Percentiles rank a stretch among this genome's conserved stretches.
Evolutionary conservation across 2,888 invertebrate species (phyloP).

Genomic region (Bibio marci): DNA sequence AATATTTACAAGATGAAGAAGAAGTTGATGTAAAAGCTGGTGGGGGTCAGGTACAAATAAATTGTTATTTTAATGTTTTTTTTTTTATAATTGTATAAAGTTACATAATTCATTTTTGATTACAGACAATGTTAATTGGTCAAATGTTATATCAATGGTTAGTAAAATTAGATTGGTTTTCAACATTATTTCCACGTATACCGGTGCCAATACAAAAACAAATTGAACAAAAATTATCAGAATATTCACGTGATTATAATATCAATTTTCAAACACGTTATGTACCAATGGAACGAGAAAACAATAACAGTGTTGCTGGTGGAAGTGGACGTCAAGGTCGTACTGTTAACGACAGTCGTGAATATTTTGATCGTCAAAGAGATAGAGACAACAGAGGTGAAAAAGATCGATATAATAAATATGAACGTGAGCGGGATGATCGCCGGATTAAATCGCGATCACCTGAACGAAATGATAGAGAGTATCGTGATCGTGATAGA

Average conservation of each 20-base stretch:
- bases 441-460: slow-evolving; percentile 18
- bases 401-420: slow-evolving; percentile 6
- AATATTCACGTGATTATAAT: slow-evolving; percentile 37
- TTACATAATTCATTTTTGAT: not conserved
- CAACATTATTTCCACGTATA: slow-evolving; percentile 93
- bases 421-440: slow-evolving; percentile 11
- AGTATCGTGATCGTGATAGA: slow-evolving; percentile 15
- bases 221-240: slow-evolving; percentile 59
- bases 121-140: slow-evolving; percentile 64
- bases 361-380: slow-evolving; percentile 19
- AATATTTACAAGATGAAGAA: slow-evolving; percentile 91
- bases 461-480: slow-evolving; percentile 14
- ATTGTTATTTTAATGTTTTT: too few relatives aligned
- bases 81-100: slow-evolving; percentile 1
- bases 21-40: slow-evolving; percentile 97
- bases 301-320: slow-evolving; percentile 10
- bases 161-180: slow-evolving; percentile 96
- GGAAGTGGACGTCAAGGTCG: slow-evolving; percentile 15
- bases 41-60: slow-evolving; percentile 83
- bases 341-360: slow-evolving; percentile 18
- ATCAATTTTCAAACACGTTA: slow-evolving; percentile 16
- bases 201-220: slow-evolving; percentile 95
- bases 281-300: slow-evolving; percentile 6
- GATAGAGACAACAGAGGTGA: slow-evolving; percentile 15
- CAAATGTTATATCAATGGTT: slow-evolving; percentile 84